Evolutionary conservation across 2,113 vertebrate genomes (phyloP).

Genomic region (Columba livia): DNA sequence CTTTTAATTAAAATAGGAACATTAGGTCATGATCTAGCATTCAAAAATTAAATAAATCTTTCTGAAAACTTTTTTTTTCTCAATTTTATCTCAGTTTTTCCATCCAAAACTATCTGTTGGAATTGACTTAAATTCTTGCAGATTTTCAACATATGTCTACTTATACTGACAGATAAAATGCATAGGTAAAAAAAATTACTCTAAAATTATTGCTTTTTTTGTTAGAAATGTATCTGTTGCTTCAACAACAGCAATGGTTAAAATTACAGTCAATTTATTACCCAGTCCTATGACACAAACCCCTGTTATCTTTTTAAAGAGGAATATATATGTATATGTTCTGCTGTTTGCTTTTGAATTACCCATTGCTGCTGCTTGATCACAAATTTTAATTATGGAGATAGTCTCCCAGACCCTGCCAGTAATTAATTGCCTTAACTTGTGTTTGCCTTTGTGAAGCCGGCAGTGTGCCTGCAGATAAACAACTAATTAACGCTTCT

Average conservation of each 20-base stretch:
- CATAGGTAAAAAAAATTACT: not conserved
- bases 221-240: not conserved
- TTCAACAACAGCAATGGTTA: not conserved
- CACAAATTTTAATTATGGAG: not conserved
- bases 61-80: not conserved
- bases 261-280: not conserved
- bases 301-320: not conserved
- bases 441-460: not conserved
- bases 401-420: not conserved
- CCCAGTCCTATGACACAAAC: not conserved
- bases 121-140: not conserved
- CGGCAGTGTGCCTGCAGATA: not conserved
- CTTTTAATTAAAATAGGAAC: not conserved
- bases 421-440: constrained; percentile 9
- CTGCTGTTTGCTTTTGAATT: not conserved
- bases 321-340: not conserved
- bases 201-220: not conserved
- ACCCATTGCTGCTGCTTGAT: not conserved
- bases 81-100: not conserved
- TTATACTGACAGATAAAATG: not conserved
- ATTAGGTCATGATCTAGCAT: not conserved
- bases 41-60: not conserved
- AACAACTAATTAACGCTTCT: not conserved
- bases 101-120: not conserved
- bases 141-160: not conserved